Base-by-base conservation (phyloP, 2,113 vertebrate species). In the Ginglymostoma cirratum region DNA sequence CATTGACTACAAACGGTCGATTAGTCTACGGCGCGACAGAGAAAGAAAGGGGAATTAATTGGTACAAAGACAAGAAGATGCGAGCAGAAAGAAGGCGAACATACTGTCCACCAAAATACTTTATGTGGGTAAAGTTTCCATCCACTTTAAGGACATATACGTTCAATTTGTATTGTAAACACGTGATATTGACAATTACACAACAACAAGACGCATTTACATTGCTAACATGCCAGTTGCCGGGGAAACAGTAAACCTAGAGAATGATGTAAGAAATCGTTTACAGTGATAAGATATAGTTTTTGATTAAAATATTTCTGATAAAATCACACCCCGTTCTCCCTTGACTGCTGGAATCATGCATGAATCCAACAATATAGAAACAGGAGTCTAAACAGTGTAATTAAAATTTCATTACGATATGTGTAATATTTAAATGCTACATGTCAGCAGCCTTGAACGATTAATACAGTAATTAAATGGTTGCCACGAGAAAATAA, bases 191-290 rank as follows among this genome's bases (percentile, higher is more conserved):
- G 65, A 72, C 7, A 95, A 95, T 70, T 72, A 76, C 94, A 95
- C 94, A 95, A 95, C 93, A 95, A 19, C 66, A 69, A n/a, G 67
- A 95, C 94, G 52, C 17, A 95, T 95, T 95, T 95, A 67, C 94
- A 95, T 76, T 95, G 67, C 38, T 94, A 76, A 95, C 67, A 70
- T 72, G 14, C 42, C 34, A 72, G 94, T 95, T 95, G 94, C 72
- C 94, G 30, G 67, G 94, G 94, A 95, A 95, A 95, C 94, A 48
- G 94, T 70, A 95, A 95, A 95, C 23, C 38, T 17, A 67, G 38
- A 70, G 23, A 94, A 52, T 61, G 48, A 70, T 94, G 66, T 70
- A 69, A 95, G 94, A 72, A 52, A 34, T 95, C 69, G 24, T 72
- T 95, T 95, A 17, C 14, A 52, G 67, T 95, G 67, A 70, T 72